phyloP scores from a whole-genome alignment of 2,113 vertebrate genomes.

The Capricornis sumatraensis region DNA sequence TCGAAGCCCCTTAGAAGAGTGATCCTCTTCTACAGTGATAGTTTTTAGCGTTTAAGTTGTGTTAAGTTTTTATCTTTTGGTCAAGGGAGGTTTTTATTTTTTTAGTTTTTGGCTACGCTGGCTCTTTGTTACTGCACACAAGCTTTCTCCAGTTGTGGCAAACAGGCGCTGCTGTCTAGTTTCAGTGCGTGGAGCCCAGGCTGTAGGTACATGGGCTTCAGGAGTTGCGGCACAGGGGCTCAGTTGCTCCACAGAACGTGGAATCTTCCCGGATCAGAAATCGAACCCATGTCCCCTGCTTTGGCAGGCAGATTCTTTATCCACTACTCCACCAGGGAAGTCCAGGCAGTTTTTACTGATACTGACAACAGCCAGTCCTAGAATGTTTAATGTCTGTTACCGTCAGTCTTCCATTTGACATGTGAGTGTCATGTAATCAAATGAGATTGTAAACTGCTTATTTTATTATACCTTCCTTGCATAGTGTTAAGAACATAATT shows the following conservation, averaged over 20 bases:
- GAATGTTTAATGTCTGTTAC: not conserved
- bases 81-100: not conserved
- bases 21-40: not conserved
- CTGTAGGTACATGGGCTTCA: not conserved
- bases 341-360: not conserved
- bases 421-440: not conserved
- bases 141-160: not conserved
- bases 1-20: not conserved
- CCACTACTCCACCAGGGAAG: not conserved
- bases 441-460: not conserved
- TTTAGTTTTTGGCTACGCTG: not conserved
- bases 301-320: not conserved
- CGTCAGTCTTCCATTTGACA: not conserved
- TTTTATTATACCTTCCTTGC: not conserved
- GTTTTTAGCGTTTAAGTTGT: not conserved
- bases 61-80: not conserved
- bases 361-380: not conserved
- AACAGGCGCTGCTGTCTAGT: not conserved
- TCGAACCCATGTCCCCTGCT: not conserved
- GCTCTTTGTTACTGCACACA: not conserved
- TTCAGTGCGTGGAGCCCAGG: not conserved
- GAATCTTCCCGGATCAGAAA: not conserved
- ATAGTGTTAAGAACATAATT: not conserved
- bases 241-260: not conserved
- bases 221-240: not conserved